Conservation (phyloP, 1,140 invertebrate species). For the Dysdera silvatica region DNA sequence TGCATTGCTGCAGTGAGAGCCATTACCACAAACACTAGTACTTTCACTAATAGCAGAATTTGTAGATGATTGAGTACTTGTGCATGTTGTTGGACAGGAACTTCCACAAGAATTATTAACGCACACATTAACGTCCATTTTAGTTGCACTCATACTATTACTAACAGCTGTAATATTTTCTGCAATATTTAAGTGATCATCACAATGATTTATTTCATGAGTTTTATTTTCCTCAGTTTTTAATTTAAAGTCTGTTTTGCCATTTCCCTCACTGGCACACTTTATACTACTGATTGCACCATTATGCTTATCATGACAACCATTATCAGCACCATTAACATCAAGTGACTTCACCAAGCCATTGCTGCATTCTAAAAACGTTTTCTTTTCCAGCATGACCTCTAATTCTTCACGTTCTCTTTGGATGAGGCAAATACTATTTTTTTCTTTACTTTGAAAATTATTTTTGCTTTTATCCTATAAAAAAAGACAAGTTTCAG, state of each 20-base stretch:
- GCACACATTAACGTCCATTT: constrained; percentile 26
- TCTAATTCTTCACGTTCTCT: constrained; percentile 30
- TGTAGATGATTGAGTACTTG: background rate
- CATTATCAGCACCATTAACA: constrained; percentile 17
- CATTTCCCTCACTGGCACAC: constrained; percentile 11
- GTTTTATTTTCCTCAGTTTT: constrained; percentile 19
- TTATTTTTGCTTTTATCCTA: constrained; percentile 2
- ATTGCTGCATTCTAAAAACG: constrained; percentile 22
- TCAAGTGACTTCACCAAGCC: constrained; percentile 1
- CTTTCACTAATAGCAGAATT: background rate
- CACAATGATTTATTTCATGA: constrained; percentile 22
- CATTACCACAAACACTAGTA: constrained; percentile 5
- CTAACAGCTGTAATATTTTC: constrained; percentile 13
- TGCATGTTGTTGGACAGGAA: constrained; percentile 16
- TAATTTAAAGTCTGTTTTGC: constrained; percentile 13
- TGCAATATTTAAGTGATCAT: constrained; percentile 24
- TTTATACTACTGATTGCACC: background rate
- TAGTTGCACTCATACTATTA: constrained; percentile 10
- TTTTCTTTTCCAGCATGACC: constrained; percentile 35
- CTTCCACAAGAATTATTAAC: constrained; percentile 24
- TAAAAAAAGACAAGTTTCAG: constrained; percentile 1
- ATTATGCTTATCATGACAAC: constrained; percentile 22
- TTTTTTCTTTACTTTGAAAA: constrained; percentile 17
- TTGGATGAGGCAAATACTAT: constrained; percentile 28
- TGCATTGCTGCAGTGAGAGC: constrained; percentile 2